Evolutionary conservation across 2,113 vertebrate genomes (phyloP), one percentile per base, ranked within the genome.

Genomic region (Ptilonorhynchus violaceus): DNA sequence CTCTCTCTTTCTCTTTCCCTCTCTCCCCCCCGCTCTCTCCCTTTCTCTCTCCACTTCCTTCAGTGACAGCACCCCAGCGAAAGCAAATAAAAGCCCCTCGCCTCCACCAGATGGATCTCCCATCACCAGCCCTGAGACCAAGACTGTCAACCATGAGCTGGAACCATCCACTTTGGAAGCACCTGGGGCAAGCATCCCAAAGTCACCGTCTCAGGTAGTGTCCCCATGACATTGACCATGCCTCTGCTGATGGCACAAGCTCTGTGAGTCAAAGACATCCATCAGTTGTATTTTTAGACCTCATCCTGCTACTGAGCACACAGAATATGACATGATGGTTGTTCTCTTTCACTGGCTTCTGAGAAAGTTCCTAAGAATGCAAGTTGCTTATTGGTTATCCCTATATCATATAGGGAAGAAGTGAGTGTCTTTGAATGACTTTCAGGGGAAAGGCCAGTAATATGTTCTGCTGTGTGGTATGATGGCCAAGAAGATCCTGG

Each of bases 161-260:
- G 98, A 98, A 46, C 96, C 98, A 7, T 96, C 98, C 94, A 62
- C 97, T 27, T 85, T 95, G 74, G 98, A 98, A 85, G 39, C 98
- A 7, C 98, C 99, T 27, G 98, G 98, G 96, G 98, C 98, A 66
- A 95, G 98, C 83, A 98, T 99, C 95, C 99, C 99, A 80, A 99
- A 99, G 97, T 99, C 99, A 91, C 99, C 99, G 0, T 99, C 99
- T 96, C 99, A 99, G 99, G 99, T 99, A 98, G 96, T 87, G 90
- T 88, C 31, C 55, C 31, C 7, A 17, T 77, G 95, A 42, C 20
- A 37, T 39, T 92, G 83, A 76, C 56, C 14, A 0, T 60, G 49
- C 77, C 72, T 83, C 44, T 62, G n/a, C 39, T 88, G 72, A 52
- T 62, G 75, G 31, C 52, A 73, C 37, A 62, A 72, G 28, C 35